Base-by-base conservation (phyloP, 2,888 invertebrate genomes). In the Aplocera efformata region DNA sequence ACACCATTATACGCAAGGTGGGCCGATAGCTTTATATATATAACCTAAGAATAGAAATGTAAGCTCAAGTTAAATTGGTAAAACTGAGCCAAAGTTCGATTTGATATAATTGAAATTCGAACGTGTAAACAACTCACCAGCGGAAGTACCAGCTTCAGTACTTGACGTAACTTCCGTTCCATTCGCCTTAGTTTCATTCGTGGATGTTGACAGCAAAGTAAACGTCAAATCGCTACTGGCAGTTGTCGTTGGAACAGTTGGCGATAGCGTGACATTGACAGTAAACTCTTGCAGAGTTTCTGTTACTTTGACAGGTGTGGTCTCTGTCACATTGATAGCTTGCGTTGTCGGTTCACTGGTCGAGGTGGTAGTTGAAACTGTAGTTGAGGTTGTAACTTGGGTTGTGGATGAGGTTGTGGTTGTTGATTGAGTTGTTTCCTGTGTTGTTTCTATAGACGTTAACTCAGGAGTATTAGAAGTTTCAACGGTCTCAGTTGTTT, bases 391-490 rank as follows among this genome's bases (percentile, higher is more conserved):
- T 34, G 43, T 21, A 8, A 31, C 8, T 33, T 33, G 9, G 27
- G 53, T 48, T 29, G 59, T 35, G 17, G 53, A 30, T 20, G 54
- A 49, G 31, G 63, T 59, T 37, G 58, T 67, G 50, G 55, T 88
- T 80, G 54, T 89, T 85, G 45, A 31, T 44, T 46, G 39, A 6
- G 89, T 86, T 25, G 89, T 76, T 7, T 90, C 83, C 7, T 1
- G 48, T 48, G 35, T 20, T 38, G 26, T 50, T 41, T 42, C n/a
- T n/a, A n/a, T n/a, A n/a, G n/a, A n/a, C n/a, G n/a, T n/a, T n/a
- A n/a, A n/a, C n/a, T n/a, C 37, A 7, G 62, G 43, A 20, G 58
- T 37, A 35, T 67, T 53, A 8, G 63, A 59, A 10, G 66, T 50
- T 10, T 66, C 52, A 1, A 35, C 40, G 2, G 63, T 44, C 21